Percentiles rank a stretch among this genome's conserved stretches.
Conservation (phyloP, 2,113 vertebrate genomes). For the Mus spicilegus region DNA sequence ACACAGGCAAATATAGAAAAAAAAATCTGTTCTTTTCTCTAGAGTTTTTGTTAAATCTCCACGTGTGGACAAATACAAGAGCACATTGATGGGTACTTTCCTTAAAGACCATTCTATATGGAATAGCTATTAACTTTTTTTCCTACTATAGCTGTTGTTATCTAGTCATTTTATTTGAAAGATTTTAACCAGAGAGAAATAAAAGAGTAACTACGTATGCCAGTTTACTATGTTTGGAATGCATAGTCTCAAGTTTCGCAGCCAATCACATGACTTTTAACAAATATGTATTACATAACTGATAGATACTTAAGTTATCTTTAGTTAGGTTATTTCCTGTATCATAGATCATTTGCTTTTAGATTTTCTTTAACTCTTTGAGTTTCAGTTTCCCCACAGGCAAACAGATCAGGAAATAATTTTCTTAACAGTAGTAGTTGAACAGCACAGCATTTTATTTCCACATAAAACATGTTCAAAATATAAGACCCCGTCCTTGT, state of each 20-base stretch:
- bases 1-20: not conserved
- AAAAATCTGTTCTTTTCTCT: no score
- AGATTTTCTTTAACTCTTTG: not conserved
- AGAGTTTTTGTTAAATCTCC: not conserved
- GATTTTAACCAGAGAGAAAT: slow-evolving; percentile 6
- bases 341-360: not conserved
- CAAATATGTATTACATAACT: not conserved
- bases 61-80: not conserved
- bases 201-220: not conserved
- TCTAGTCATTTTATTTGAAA: not conserved
- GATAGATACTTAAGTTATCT: not conserved
- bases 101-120: not conserved
- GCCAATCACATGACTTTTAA: not conserved
- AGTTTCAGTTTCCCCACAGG: not conserved
- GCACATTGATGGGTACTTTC: not conserved
- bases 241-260: not conserved
- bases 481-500: not conserved
- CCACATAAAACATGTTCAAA: slow-evolving; percentile 22
- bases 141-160: not conserved
- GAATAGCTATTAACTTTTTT: not conserved
- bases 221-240: slow-evolving; percentile 38
- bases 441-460: slow-evolving; percentile 13
- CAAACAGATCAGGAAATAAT: not conserved
- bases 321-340: not conserved
- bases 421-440: not conserved